A percentile compares a stretch with the other conserved stretches of the same genome.
Conservation (phyloP, 2,888 invertebrate species). For the Campopleginae sp. region DNA sequence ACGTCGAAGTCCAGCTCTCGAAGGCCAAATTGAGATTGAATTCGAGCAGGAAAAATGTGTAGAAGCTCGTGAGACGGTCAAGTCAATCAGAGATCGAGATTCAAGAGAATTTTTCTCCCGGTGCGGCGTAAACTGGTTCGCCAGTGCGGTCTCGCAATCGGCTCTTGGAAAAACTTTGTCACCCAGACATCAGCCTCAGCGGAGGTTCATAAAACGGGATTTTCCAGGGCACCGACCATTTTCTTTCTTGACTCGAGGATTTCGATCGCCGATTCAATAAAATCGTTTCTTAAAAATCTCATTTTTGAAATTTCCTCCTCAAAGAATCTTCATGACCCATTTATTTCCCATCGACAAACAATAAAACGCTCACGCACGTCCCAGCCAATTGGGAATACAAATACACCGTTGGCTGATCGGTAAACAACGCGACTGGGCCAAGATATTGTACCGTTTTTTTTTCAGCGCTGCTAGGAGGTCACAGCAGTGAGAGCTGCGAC, state of each 20-base stretch:
- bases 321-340: neutral
- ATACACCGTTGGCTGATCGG: slow-evolving; percentile 45
- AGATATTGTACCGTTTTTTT: slow-evolving; percentile 56
- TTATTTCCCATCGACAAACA: neutral
- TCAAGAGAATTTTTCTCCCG: neutral
- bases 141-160: neutral
- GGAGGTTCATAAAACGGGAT: slow-evolving; percentile 27
- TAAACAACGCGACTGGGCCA: slow-evolving; percentile 36
- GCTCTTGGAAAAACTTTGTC: slow-evolving; percentile 5
- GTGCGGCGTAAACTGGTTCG: neutral
- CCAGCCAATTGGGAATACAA: slow-evolving; percentile 17
- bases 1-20: neutral
- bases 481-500: slow-evolving; percentile 21
- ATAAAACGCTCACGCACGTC: slow-evolving; percentile 1
- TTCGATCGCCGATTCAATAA: neutral
- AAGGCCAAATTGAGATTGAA: neutral
- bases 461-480: slow-evolving; percentile 35
- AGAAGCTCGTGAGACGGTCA: neutral
- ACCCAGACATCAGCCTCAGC: neutral
- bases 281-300: neutral
- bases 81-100: neutral
- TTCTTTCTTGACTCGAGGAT: neutral
- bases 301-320: neutral
- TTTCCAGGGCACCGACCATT: slow-evolving; percentile 13
- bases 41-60: neutral